These are phyloP conservation scores for Eclectus roratus DNA, from an alignment of 2,113 vertebrate genomes.

Conservation along the genomic window DNA sequence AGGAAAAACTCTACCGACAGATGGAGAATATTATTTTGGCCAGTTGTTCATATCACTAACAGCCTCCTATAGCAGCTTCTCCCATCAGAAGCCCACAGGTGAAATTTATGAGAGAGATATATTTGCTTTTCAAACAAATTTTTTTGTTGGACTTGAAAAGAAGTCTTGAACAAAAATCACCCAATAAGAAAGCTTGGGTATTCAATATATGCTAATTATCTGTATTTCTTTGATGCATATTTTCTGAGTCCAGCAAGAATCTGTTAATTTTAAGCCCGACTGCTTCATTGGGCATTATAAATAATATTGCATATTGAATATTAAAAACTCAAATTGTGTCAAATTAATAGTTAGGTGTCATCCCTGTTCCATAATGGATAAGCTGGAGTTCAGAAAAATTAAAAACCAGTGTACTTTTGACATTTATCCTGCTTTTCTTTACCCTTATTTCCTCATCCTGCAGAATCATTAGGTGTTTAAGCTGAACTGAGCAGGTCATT, in stretches of 20 bases:
- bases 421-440: neutral
- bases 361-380: neutral
- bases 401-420: neutral
- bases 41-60: neutral
- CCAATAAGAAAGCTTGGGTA: neutral
- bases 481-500: neutral
- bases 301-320: neutral
- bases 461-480: neutral
- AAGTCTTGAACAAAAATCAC: neutral
- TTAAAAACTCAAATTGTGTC: neutral
- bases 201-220: neutral
- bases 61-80: neutral
- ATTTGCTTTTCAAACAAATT: neutral
- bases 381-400: neutral
- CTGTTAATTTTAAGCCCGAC: neutral
- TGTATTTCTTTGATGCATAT: neutral
- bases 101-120: neutral
- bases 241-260: neutral
- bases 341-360: neutral
- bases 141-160: neutral
- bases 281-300: neutral
- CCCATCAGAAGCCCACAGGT: neutral
- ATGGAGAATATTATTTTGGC: neutral
- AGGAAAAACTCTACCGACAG: neutral
- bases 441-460: neutral